Percentiles rank a stretch among this genome's conserved stretches.
phyloP scores from a whole-genome alignment of 2,113 vertebrate species.

The Barnardius zonarius region DNA sequence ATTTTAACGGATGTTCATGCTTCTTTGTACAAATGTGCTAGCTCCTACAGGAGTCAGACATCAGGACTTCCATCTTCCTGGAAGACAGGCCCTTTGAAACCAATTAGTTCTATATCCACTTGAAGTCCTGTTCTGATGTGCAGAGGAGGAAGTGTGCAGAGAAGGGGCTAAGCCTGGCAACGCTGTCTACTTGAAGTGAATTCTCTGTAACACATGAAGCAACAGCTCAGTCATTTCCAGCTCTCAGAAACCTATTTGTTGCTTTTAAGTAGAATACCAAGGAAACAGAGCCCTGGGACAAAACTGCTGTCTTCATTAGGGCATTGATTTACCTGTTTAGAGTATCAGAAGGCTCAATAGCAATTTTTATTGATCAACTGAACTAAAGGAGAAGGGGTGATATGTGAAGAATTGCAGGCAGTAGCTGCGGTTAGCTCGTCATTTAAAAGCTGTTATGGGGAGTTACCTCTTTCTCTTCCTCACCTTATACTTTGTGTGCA shows the following conservation, averaged over 20 bases:
- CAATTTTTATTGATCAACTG: background rate
- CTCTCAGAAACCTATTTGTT: background rate
- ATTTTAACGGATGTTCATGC: background rate
- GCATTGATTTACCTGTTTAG: background rate
- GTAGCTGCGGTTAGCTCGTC: background rate
- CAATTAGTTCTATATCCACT: background rate
- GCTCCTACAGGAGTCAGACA: background rate
- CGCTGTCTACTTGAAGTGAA: background rate
- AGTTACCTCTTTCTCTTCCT: background rate
- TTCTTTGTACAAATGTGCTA: background rate
- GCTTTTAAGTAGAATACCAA: background rate
- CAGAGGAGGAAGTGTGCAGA: background rate
- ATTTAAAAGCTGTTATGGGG: background rate
- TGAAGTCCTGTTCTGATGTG: background rate
- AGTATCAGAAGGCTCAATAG: background rate
- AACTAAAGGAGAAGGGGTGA: background rate
- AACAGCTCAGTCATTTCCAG: background rate
- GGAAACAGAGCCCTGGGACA: background rate
- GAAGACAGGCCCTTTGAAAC: background rate
- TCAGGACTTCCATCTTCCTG: background rate
- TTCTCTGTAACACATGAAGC: background rate
- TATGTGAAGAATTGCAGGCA: background rate
- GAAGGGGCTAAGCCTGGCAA: background rate
- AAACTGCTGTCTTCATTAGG: background rate
- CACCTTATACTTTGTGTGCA: fast-evolving